phyloP scores from a whole-genome alignment of 2,797 vertebrate species.

The Hybognathus amarus region DNA sequence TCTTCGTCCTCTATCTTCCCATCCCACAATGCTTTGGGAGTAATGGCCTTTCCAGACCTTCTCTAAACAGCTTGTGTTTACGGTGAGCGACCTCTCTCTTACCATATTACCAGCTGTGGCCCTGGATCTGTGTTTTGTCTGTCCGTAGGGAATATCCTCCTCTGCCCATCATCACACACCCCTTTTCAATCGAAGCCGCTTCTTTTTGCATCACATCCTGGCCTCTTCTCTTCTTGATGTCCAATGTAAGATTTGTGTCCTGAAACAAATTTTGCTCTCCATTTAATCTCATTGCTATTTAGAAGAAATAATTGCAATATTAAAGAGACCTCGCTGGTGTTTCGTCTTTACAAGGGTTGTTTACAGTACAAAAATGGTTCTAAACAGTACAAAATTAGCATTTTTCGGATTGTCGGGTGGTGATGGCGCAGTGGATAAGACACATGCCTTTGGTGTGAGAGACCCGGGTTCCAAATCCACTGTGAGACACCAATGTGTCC shows the following conservation, averaged over 20 bases:
- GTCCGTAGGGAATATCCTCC: constrained; percentile 65
- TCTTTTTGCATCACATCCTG: constrained; percentile 35
- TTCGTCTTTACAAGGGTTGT: not conserved
- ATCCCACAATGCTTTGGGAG: constrained; percentile 69
- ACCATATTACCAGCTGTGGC: constrained; percentile 81
- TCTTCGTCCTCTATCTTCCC: constrained; percentile 66
- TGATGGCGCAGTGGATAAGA: too few species aligned
- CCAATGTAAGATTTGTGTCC: not conserved
- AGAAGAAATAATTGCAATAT: not conserved
- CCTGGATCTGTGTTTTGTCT: constrained; percentile 75
- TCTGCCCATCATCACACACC: constrained; percentile 32
- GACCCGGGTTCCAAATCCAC: too few species aligned
- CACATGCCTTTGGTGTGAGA: too few species aligned
- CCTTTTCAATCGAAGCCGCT: constrained; percentile 39
- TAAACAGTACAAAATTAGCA: not conserved
- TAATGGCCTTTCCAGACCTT: constrained; percentile 80
- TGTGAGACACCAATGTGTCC: too few species aligned
- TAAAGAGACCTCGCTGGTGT: not conserved
- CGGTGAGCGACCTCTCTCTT: constrained; percentile 76
- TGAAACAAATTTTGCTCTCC: not conserved
- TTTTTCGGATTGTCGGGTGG: not conserved
- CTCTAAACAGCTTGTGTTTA: constrained; percentile 77
- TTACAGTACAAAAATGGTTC: not conserved
- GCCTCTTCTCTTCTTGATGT: constrained; percentile 23
- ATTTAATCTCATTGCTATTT: constrained; percentile 2